Percentiles rank a stretch among this genome's conserved stretches.
phyloP scores from a whole-genome alignment of 2,113 vertebrate species.

The Labeo catla region DNA sequence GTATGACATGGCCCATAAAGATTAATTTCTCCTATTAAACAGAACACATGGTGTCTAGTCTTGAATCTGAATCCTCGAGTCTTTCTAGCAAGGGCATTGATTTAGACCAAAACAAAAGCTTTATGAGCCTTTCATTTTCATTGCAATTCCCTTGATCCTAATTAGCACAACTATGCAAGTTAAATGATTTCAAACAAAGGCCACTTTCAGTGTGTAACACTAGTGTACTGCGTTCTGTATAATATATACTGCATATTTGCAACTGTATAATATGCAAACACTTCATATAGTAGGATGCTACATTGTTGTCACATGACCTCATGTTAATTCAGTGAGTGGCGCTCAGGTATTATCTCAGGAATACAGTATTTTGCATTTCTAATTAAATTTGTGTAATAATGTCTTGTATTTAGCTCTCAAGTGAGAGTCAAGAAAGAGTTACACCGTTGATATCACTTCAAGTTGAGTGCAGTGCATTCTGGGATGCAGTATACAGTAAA shows the following conservation, averaged over 20 bases:
- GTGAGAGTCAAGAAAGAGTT: background rate
- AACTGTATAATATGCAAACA: background rate
- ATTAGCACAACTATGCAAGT: conserved; percentile 9
- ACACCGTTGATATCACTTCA: no score
- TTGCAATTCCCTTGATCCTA: background rate
- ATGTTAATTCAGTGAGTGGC: background rate
- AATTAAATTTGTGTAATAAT: background rate
- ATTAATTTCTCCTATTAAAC: background rate
- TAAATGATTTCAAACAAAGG: conserved; percentile 7
- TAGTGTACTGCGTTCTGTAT: background rate
- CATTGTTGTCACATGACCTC: background rate
- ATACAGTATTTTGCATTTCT: background rate
- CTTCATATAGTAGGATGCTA: background rate
- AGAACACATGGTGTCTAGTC: background rate
- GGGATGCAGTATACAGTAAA: no score
- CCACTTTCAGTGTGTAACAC: background rate
- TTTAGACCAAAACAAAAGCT: conserved; percentile 12
- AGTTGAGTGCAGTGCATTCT: no score
- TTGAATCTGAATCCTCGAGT: background rate
- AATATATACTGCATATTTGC: background rate
- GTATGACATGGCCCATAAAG: conserved; percentile 10
- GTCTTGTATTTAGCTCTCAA: background rate
- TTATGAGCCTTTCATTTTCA: conserved; percentile 7
- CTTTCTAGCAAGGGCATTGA: background rate
- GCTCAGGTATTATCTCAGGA: background rate